These are phyloP conservation scores for Adelosebastes latens DNA, from an alignment of 2,797 vertebrate genomes.

Conservation along the genomic window DNA sequence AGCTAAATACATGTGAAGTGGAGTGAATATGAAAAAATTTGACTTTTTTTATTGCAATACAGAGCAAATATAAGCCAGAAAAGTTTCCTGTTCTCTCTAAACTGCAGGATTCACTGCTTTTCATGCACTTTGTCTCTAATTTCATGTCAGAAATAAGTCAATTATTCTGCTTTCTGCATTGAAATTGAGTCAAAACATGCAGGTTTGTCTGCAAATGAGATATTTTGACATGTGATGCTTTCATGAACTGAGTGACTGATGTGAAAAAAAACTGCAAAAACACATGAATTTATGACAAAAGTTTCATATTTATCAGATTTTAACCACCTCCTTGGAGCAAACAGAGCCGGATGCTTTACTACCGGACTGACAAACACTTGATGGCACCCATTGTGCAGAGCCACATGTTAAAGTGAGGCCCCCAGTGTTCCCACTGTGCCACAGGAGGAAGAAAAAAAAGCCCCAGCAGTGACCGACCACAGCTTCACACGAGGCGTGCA, in stretches of 20 bases:
- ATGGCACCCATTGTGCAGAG: neutral
- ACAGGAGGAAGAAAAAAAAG: neutral
- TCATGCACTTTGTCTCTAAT: constrained; percentile 19
- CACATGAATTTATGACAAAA: neutral
- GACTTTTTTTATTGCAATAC: constrained; percentile 16
- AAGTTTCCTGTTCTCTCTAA: neutral
- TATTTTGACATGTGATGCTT: neutral
- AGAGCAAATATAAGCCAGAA: constrained; percentile 5
- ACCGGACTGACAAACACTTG: constrained; percentile 1
- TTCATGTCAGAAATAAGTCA: neutral
- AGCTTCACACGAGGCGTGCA: constrained; percentile 29
- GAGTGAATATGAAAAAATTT: constrained; percentile 11
- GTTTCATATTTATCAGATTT: neutral
- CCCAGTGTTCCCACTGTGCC: constrained; percentile 14
- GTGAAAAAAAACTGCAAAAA: neutral
- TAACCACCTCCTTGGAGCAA: neutral
- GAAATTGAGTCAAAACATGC: constrained; percentile 11
- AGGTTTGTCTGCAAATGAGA: constrained; percentile 13
- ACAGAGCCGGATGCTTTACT: neutral
- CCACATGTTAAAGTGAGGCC: neutral
- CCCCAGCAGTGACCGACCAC: neutral
- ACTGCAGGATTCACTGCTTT: constrained; percentile 27
- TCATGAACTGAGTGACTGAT: constrained; percentile 14
- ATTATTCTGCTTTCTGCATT: neutral
- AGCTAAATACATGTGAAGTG: neutral